Base-by-base conservation (phyloP, 2,888 invertebrate genomes). In the Escarpia spicata region DNA sequence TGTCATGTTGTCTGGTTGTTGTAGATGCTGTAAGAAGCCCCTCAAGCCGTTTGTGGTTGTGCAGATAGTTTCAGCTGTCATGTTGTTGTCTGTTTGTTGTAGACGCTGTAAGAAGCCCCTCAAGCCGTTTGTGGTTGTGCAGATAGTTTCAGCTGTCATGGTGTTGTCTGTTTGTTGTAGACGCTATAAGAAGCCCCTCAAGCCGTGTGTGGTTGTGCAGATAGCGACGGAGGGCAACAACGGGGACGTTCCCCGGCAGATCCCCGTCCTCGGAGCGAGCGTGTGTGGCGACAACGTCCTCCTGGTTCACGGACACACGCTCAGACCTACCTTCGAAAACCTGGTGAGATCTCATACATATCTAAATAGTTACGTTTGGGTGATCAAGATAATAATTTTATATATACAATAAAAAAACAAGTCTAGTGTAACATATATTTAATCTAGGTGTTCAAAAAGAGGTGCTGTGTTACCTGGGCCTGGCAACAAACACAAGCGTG, bases 291-390 rank as follows among this genome's bases (percentile, higher is more conserved):
- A 95, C n/a, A 93, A 93, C 43, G 95, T 96, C 10, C 95, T 98
- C 31, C 95, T 97, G 43, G 96, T 97, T 31, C 97, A 97, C 96
- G 98, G 98, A 19, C 97, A 96, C 94, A 96, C 97, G 93, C 95
- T 97, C n/a, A 96, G 97, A 93, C 95, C 97, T 92, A 96, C 96
- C 26, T 98, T 98, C 95, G 98, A 98, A 95, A 97, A 97, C 94
- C 95, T 97, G 93, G 97, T 97, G 75, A 75, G 75, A 26, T 75
- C 75, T 75, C 75, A 75, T 6, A 75, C 0, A n/a, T 26, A 75
- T 75, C n/a, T 19, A n/a, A 26, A 26, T n/a, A 75, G 4, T 75
- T 9, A 52, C 2, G 52, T 12, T 52, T 52, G 52, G 2, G 52
- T 52, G 52, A 52, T 52, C 15, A 9, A 15, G 15, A 15, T 9